A percentile compares a stretch with the other conserved stretches of the same genome.
Conservation (phyloP, 2,797 vertebrate genomes). For the Poeciliopsis infans region DNA sequence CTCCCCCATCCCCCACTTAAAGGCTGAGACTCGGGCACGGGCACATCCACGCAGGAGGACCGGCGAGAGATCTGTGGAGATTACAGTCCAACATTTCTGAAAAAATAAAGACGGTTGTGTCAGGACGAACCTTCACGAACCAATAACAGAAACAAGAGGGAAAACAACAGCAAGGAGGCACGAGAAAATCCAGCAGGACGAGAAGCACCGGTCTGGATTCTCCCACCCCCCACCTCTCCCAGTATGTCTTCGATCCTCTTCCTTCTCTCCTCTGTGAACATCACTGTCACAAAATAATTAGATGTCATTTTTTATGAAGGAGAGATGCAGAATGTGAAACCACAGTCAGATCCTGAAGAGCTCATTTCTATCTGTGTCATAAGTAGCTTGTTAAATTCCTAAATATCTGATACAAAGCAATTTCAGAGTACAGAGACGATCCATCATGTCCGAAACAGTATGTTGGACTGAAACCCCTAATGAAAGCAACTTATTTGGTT, state of each 20-base stretch:
- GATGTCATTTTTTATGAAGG: slow-evolving; percentile 45
- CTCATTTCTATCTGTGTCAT: slow-evolving; percentile 7
- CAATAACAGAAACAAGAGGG: slow-evolving; percentile 31
- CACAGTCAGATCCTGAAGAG: slow-evolving; percentile 22
- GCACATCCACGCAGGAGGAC: slow-evolving; percentile 81
- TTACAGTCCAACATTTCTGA: slow-evolving; percentile 68
- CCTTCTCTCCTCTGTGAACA: slow-evolving; percentile 49
- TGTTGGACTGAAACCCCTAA: slow-evolving; percentile 1
- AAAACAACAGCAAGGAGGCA: slow-evolving; percentile 40
- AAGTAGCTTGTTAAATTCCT: slow-evolving; percentile 11
- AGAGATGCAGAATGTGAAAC: slow-evolving; percentile 25
- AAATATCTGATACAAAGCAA: slow-evolving; percentile 2
- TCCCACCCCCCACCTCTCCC: slow-evolving; percentile 4
- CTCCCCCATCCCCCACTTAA: slow-evolving; percentile 80
- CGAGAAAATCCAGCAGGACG: slow-evolving; percentile 40
- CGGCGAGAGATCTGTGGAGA: slow-evolving; percentile 76
- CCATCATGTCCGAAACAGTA: slow-evolving; percentile 7
- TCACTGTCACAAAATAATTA: slow-evolving; percentile 59
- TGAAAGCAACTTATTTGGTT: slow-evolving; percentile 27
- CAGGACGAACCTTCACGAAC: slow-evolving; percentile 34
- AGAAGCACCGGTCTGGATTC: slow-evolving; percentile 36
- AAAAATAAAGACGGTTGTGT: slow-evolving; percentile 33
- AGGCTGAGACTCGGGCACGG: slow-evolving; percentile 78
- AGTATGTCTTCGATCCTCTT: slow-evolving; percentile 37
- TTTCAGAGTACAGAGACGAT: background rate